Base-by-base conservation (phyloP, 2,888 invertebrate genomes). In the Stictocephala bisonia region DNA sequence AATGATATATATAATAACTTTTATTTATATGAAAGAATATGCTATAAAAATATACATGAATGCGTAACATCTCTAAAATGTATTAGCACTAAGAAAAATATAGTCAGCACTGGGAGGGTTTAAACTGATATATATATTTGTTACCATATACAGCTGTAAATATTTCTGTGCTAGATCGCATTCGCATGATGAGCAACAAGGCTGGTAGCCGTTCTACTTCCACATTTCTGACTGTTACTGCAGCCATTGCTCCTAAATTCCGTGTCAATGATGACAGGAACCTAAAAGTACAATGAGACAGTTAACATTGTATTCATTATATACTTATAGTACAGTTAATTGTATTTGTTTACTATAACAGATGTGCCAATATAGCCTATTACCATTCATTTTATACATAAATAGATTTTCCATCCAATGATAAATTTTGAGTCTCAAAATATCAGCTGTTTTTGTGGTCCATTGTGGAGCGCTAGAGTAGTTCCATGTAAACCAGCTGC, bases 191-290 rank as follows among this genome's bases (percentile, higher is more conserved):
- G 81, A 97, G 88, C 81, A 97, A 89, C 74, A 97, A 88, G 74
- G 95, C 92, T 24, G 98, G 97, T 82, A 97, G 86, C 79, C 92
- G 90, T 82, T 97, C 96, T 77, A 93, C 89, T 66, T 93, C 92
- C 81, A 96, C 93, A 85, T 90, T 92, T 81, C 93, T 89, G 79
- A 97, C 89, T 79, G 94, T 94, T 85, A 91, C 89, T 35, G 94
- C 91, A 51, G 96, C 96, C 44, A 93, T 89, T 60, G 90, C 88
- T 11, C 97, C 96, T 79, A 97, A 89, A 72, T 91, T 90, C 78
- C 89, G 90, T 72, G 90, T 89, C 68, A 95, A 89, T 11, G 94
- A 90, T 41, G 89, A 87, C 79, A 95, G 85, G 80, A 96, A 88
- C 86, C 93, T 94, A 81, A 75, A 68, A 80, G 70, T 71, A 78